Evolutionary conservation across 2,797 vertebrate genomes (phyloP).

Genomic region (Anabacerthia variegaticeps): DNA sequence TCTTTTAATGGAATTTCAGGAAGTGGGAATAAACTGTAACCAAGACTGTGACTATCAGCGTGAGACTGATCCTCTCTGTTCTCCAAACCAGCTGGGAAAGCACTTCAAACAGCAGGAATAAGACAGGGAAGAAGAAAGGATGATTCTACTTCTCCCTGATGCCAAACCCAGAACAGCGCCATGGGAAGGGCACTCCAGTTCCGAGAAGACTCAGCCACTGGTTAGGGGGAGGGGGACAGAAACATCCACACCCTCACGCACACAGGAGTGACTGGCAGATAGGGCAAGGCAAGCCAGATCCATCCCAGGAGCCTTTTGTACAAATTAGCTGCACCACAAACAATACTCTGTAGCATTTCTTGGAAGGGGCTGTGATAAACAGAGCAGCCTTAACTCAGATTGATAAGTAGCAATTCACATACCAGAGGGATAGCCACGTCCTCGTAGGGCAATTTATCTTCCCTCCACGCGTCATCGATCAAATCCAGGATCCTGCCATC

Average conservation of each 20-base stretch:
- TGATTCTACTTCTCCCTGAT: not conserved
- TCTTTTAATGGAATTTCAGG: not conserved
- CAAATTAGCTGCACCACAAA: not conserved
- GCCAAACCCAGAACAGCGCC: not conserved
- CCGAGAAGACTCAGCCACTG: not conserved
- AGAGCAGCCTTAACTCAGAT: not conserved
- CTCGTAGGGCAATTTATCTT: conserved; percentile 94
- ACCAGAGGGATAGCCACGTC: conserved; percentile 97
- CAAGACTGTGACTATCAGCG: not conserved
- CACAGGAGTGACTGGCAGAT: not conserved
- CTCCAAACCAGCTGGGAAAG: not conserved
- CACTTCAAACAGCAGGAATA: not conserved
- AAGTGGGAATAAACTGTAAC: not conserved
- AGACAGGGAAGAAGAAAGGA: not conserved
- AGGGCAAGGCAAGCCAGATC: not conserved
- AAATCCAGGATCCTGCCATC: conserved; percentile 95
- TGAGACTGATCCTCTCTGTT: not conserved
- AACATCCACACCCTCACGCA: not conserved
- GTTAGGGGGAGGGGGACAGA: not conserved
- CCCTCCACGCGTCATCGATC: conserved; percentile 96
- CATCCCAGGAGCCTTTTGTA: not conserved
- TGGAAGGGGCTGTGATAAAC: not conserved
- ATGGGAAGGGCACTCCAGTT: not conserved
- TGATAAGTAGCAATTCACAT: conserved; percentile 20
- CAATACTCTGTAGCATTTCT: not conserved